Conservation (phyloP, 2,888 invertebrate genomes). For the Brachyptera putata region DNA sequence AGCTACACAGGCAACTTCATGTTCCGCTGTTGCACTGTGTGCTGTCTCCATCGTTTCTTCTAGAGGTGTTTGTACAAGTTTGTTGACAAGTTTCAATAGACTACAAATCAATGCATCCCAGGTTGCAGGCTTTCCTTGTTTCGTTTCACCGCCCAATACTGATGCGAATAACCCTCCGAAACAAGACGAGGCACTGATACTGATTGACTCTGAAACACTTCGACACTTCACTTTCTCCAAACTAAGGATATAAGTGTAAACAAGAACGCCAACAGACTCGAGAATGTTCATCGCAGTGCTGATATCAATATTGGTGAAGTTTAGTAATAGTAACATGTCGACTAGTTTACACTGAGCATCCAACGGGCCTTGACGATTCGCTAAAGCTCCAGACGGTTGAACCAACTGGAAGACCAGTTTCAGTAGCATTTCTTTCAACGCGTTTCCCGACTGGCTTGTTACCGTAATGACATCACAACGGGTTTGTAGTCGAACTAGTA, state of each 20-base stretch:
- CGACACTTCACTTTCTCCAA: conserved; percentile 54
- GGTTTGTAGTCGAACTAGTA: conserved; percentile 63
- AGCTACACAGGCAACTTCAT: conserved; percentile 63
- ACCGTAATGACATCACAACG: conserved; percentile 58
- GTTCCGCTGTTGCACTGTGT: not conserved
- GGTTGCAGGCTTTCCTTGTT: conserved; percentile 61
- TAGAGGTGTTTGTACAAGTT: conserved; percentile 60
- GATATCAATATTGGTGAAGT: conserved; percentile 64
- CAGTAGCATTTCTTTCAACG: conserved; percentile 61
- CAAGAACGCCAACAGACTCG: conserved; percentile 62
- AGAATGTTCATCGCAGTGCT: conserved; percentile 69
- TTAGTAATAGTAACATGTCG: no score
- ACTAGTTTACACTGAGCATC: conserved; percentile 68
- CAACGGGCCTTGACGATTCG: conserved; percentile 62
- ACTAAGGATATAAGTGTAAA: conserved; percentile 52
- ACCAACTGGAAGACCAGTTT: conserved; percentile 68
- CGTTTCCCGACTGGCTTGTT: conserved; percentile 49
- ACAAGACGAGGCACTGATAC: conserved; percentile 43
- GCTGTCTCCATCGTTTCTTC: conserved; percentile 40
- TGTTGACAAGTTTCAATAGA: conserved; percentile 63
- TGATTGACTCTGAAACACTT: conserved; percentile 50
- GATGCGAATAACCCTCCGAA: conserved; percentile 75
- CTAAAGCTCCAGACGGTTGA: conserved; percentile 60
- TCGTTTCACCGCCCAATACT: conserved; percentile 60
- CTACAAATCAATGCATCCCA: conserved; percentile 68